phyloP scores from a whole-genome alignment of 1,140 invertebrate genomes.

The Cherax destructor region DNA sequence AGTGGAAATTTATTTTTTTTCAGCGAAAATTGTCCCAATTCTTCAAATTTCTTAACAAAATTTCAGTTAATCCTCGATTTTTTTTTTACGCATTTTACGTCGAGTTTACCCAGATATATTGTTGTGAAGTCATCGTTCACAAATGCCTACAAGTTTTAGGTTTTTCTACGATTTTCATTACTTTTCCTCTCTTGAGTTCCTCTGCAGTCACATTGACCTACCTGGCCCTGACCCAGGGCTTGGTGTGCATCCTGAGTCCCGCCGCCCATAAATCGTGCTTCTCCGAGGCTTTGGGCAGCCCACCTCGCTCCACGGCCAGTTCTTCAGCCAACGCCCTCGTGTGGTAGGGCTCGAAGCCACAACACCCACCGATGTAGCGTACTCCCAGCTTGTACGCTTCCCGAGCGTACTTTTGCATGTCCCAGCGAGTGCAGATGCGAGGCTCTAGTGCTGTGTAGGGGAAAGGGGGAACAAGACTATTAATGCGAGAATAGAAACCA shows the following conservation, averaged over 20 bases:
- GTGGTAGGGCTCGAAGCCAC: slow-evolving; percentile 76
- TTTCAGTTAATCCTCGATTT: no score
- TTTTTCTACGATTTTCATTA: no score
- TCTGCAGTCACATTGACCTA: slow-evolving; percentile 46
- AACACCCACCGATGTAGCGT: slow-evolving; percentile 76
- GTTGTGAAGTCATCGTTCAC: no score
- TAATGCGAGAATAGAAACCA: no score
- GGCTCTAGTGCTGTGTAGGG: slow-evolving; percentile 75
- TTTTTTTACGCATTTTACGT: no score
- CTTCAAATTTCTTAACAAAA: no score
- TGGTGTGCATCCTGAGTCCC: slow-evolving; percentile 76
- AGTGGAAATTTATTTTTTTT: no score
- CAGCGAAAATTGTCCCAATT: no score
- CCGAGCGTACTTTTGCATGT: slow-evolving; percentile 76
- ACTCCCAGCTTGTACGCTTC: slow-evolving; percentile 76
- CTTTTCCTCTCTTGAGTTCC: no score
- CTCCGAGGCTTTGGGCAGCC: slow-evolving; percentile 73
- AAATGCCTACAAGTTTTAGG: no score
- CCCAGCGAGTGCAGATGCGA: slow-evolving; percentile 75
- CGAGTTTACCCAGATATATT: no score
- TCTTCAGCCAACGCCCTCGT: slow-evolving; percentile 76
- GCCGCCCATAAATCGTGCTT: slow-evolving; percentile 76
- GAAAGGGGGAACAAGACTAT: neutral
- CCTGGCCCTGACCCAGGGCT: slow-evolving; percentile 77
- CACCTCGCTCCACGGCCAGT: slow-evolving; percentile 74